These are phyloP conservation scores for Drosophila pseudotakahashii DNA, from an alignment of 2,888 invertebrate genomes.

Conservation along the genomic window DNA sequence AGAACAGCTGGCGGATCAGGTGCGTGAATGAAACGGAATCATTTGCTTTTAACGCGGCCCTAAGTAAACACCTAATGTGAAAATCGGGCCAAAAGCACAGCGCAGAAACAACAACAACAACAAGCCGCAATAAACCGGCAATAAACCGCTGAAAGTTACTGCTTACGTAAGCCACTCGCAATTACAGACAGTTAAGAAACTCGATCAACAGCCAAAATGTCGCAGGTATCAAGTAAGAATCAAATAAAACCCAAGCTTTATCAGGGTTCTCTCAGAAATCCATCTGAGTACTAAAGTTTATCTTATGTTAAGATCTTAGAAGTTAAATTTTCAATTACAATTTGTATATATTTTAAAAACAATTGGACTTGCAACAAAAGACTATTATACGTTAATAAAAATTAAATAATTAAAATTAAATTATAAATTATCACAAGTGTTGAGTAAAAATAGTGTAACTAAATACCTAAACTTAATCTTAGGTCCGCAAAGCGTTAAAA, in stretches of 20 bases:
- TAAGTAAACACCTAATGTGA: constrained; percentile 33
- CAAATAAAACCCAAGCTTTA: background rate
- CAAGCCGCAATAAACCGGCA: constrained; percentile 32
- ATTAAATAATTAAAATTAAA: too few species aligned
- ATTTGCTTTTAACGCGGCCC: constrained; percentile 29
- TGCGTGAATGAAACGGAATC: constrained; percentile 31
- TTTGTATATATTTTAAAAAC: too few species aligned
- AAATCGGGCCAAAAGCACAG: constrained; percentile 7
- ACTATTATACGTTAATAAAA: too few species aligned
- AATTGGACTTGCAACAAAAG: too few species aligned
- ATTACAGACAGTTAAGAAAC: constrained; percentile 3
- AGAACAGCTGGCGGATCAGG: constrained; percentile 40
- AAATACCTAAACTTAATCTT: too few species aligned
- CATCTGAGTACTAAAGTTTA: background rate
- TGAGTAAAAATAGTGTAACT: too few species aligned
- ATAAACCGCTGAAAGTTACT: constrained; percentile 20
- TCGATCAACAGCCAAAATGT: constrained; percentile 38
- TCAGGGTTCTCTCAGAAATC: background rate
- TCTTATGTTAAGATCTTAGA: too few species aligned
- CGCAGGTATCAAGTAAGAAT: constrained; percentile 57
- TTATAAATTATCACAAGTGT: too few species aligned
- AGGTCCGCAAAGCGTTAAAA: too few species aligned
- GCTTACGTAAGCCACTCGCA: constrained; percentile 58
- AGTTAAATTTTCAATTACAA: too few species aligned
- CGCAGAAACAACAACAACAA: constrained; percentile 5